Evolutionary conservation across 2,888 invertebrate species (phyloP), one percentile per base, ranked within the genome.

Genomic region (Patella caerulea): DNA sequence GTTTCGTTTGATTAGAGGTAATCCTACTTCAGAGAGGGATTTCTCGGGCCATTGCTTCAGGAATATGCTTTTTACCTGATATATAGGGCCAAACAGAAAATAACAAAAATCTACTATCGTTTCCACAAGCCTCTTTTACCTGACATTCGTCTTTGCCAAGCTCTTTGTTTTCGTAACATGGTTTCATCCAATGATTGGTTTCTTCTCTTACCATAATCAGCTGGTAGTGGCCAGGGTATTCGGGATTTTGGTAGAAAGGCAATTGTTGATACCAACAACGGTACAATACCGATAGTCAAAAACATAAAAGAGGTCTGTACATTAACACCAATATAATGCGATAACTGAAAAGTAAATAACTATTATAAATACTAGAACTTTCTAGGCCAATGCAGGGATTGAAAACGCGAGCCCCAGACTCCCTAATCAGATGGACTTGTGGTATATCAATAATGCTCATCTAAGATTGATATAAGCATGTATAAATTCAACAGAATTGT

Each of bases 301-400:
- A 90, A 89, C 90, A 90, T 90, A 80, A 89, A 90, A 3, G 88
- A 88, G 45, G 88, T 87, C 79, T 90, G 90, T 11, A 87, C 74
- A 72, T 84, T 83, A 24, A 89, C 83, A 24, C 84, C 85, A 29
- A 81, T 79, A 15, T 80, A 77, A 74, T 84, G 83, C 2, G 86
- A 85, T 53, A 84, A 74, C 87, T 87, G 82, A 2, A 74, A 71
- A 73, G 70, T 29, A 34, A 24, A 71, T 15, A 29, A 71, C 19
- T 45, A 34, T 29, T 71, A 45, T 9, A 45, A 45, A 45, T 45
- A 45, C 5, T 3, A 45, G 34, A 29, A 29, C 29, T 29, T 29
- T 3, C 29, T 3, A 29, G 3, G 29, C 29, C 29, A 29, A 29
- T 29, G 29, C 3, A 29, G 29, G 29, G 29, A 29, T 29, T 2